Percentiles rank a stretch among this genome's conserved stretches.
Conservation (phyloP, 2,113 vertebrate genomes). For the Taxidea taxus region DNA sequence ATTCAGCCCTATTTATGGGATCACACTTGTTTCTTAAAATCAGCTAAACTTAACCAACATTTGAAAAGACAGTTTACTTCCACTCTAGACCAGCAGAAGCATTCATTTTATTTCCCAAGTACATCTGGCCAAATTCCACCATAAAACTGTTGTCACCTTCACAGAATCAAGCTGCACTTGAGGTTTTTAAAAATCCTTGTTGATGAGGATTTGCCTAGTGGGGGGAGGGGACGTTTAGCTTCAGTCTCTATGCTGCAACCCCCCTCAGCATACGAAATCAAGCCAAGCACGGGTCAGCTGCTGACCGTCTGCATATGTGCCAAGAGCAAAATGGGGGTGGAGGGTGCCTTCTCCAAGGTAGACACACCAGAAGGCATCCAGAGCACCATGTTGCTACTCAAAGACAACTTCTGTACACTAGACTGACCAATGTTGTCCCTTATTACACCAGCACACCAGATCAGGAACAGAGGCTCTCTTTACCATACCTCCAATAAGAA, state of each 20-base stretch:
- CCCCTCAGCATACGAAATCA: neutral
- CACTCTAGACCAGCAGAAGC: constrained; percentile 14
- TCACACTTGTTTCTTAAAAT: constrained; percentile 23
- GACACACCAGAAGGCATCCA: neutral
- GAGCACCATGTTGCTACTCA: neutral
- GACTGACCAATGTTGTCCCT: neutral
- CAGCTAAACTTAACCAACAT: neutral
- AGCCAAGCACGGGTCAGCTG: neutral
- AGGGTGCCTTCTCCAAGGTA: neutral
- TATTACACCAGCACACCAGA: neutral
- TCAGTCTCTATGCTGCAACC: neutral
- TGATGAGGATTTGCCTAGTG: neutral
- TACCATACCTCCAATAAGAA: neutral
- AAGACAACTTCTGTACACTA: neutral
- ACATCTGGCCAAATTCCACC: neutral
- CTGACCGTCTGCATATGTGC: neutral
- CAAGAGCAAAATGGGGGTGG: neutral
- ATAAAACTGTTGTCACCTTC: neutral
- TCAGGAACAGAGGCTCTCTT: neutral
- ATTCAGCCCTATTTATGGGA: neutral
- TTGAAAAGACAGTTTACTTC: neutral
- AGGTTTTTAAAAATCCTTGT: neutral
- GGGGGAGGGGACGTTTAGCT: neutral
- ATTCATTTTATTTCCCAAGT: neutral
- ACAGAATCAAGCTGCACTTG: neutral